Percentiles rank a stretch among this genome's conserved stretches.
Evolutionary conservation across 2,888 invertebrate genomes (phyloP).

Genomic region (Xylocampa areola): DNA sequence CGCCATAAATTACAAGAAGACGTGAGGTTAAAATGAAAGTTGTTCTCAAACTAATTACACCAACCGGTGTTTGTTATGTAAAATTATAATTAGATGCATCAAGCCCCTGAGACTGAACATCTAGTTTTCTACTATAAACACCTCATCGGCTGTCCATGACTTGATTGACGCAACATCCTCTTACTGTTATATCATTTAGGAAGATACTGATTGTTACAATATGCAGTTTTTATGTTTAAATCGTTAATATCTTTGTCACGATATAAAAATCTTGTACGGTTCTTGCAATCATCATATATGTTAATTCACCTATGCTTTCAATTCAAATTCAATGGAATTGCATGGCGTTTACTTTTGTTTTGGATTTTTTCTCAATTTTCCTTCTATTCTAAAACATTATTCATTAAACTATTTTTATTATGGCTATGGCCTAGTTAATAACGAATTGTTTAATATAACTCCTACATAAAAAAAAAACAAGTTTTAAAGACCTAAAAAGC

Average conservation of each 20-base stretch:
- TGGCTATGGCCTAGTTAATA: no score
- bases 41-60: slow-evolving; percentile 71
- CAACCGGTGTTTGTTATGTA: slow-evolving; percentile 73
- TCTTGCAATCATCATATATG: slow-evolving; percentile 9
- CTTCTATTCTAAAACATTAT: no score
- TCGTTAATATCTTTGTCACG: slow-evolving; percentile 3
- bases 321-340: background rate
- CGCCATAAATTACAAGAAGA: slow-evolving; percentile 48
- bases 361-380: no score
- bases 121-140: slow-evolving; percentile 56
- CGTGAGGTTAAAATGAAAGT: slow-evolving; percentile 74
- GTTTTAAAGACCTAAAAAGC: no score
- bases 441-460: no score
- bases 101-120: slow-evolving; percentile 59
- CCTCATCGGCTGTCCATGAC: slow-evolving; percentile 10
- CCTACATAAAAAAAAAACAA: no score
- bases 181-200: slow-evolving; percentile 36
- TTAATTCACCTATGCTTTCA: slow-evolving; percentile 2
- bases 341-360: background rate
- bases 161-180: slow-evolving; percentile 31
- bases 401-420: no score
- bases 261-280: slow-evolving; percentile 1
- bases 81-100: slow-evolving; percentile 74
- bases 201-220: slow-evolving; percentile 11
- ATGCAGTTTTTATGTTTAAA: background rate